phyloP scores from a whole-genome alignment of 1,140 invertebrate species.

The Drosophila trapezifrons region DNA sequence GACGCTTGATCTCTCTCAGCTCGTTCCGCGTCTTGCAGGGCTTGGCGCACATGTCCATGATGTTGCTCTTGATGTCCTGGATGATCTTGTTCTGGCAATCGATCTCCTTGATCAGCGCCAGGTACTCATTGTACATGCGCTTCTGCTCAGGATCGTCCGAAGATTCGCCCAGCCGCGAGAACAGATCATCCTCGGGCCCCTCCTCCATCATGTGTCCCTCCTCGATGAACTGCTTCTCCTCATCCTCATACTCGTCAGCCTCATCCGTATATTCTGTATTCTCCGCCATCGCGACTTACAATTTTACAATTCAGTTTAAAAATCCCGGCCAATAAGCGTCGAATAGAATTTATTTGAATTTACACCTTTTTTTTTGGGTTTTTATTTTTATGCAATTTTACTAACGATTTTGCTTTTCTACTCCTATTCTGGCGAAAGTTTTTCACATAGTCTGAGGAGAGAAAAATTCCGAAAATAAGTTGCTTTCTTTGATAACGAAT shows the following conservation, averaged over 20 bases:
- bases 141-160: slow-evolving; percentile 77
- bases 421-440: slow-evolving; percentile 4
- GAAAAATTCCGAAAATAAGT: slow-evolving; percentile 49
- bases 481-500: slow-evolving; percentile 54
- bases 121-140: slow-evolving; percentile 76
- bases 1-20: slow-evolving; percentile 66
- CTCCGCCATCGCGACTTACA: slow-evolving; percentile 48
- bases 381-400: slow-evolving; percentile 10
- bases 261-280: slow-evolving; percentile 58
- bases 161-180: slow-evolving; percentile 68
- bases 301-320: background rate
- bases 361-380: background rate
- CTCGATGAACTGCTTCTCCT: slow-evolving; percentile 30
- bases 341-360: background rate
- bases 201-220: slow-evolving; percentile 58
- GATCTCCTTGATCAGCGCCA: slow-evolving; percentile 76
- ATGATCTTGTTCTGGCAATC: slow-evolving; percentile 78
- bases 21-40: slow-evolving; percentile 73
- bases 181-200: slow-evolving; percentile 64
- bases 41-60: slow-evolving; percentile 68
- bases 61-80: slow-evolving; percentile 68
- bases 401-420: slow-evolving; percentile 48
- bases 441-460: slow-evolving; percentile 38
- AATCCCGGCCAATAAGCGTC: background rate
- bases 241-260: slow-evolving; percentile 62